Evolutionary conservation across 2,113 vertebrate species (phyloP), one percentile per base, ranked within the genome.

Genomic region (Pyxicephalus adspersus): DNA sequence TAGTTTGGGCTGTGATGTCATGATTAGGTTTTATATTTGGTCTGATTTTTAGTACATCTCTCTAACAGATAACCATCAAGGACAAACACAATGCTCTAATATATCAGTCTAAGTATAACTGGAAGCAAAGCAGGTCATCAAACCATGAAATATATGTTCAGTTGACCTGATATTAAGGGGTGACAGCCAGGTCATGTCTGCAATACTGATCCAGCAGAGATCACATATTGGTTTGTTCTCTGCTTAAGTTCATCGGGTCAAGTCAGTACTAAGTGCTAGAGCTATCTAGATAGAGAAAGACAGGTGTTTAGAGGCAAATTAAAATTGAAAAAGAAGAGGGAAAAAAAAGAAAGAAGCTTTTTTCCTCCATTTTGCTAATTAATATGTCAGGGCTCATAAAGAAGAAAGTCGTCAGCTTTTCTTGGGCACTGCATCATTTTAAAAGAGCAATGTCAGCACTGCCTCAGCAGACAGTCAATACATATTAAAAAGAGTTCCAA

Each of bases 331-430:
- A 95, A 95, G 95, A 95, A 95, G 95, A 93, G 88, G 93, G 87
- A 89, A 91, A 92, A n/a, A n/a, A 77, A 91, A 83, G 87, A 92
- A 90, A 91, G 92, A 91, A 91, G 94, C 92, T 94, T 94, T 93
- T 73, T 64, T 72, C 23, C 71, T 91, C 94, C 95, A 96, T 95
- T 96, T 94, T 89, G 86, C 91, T 97, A 97, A 98, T 98, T 95
- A 98, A 96, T 95, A 94, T 95, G 95, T 96, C 96, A 96, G 91
- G 93, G 93, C 93, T 90, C 91, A 92, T 95, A 95, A 96, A 96
- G 93, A 93, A 94, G 93, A 90, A 82, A 91, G 89, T 90, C 92
- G 89, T 92, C 92, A 90, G 92, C 89, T 95, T 93, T 93, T 89
- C 88, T 87, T 86, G 76, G 90, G 90, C 85, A 91, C 86, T 91